Base-by-base conservation (phyloP, 53 echinoderm and acorn worm species). In the Henricia sp. region DNA sequence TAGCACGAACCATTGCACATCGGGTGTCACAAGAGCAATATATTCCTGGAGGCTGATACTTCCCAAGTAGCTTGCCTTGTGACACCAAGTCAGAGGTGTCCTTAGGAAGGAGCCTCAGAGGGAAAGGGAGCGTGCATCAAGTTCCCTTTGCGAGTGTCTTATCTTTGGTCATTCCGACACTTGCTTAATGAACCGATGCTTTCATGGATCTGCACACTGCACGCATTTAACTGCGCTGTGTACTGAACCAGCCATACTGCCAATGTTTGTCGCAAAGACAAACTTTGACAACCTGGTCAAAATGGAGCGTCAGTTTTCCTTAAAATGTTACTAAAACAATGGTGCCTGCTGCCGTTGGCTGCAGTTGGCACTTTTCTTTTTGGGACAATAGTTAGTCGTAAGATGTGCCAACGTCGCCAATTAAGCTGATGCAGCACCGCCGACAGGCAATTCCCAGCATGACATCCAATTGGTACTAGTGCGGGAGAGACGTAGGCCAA, bases 1-100 rank as follows among this genome's bases (percentile, higher is more conserved):
- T 59, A 77, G 77, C 77, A 77, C 77, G 77, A 59, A 43, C 60
- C 57, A 77, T 56, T 77, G 60, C 77, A 77, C 60, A 77, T 56
- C 75, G 37, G 77, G 77, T 77, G 77, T 77, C 77, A 77, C 77
- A 77, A 77, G 77, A 77, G 77, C 77, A 77, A 77, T 44, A 77
- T 58, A 19, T 77, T n/a, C 77, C 77, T 59, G 77, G 77, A 77
- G 77, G 77, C 90, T 0, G 92, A 88, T 60, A 92, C 92, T n/a
- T 32, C 90, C 95, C 17, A 88, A 90, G 26, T 84, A 88, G 70
- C 90, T 90, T 53, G 95, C 92, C 69, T 68, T 95, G 50, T 92
- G 92, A 50, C 92, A 93, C 38, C 95, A 90, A 59, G 92, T 95
- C 72, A 90, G 77, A 77, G 77, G 60, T 59, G 60, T 77, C 77